These are phyloP conservation scores for Grapholita molesta DNA, from an alignment of 1,140 invertebrate species.

Conservation along the genomic window DNA sequence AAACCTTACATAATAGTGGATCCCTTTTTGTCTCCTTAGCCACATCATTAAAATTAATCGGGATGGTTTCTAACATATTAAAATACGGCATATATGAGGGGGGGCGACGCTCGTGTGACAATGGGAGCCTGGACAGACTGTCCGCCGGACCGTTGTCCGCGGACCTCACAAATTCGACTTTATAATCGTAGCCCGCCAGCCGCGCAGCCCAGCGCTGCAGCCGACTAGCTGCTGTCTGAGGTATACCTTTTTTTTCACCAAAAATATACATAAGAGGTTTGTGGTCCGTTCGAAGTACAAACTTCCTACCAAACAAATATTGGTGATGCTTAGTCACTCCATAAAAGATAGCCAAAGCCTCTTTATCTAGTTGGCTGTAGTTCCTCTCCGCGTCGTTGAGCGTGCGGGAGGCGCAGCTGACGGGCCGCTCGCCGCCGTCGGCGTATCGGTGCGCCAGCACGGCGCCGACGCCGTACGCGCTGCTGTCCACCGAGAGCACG, in stretches of 20 bases:
- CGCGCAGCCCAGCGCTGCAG: conserved; percentile 35
- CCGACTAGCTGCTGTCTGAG: conserved; percentile 35
- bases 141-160: conserved; percentile 33
- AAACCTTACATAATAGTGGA: conserved; percentile 30
- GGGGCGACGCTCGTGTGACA: conserved; percentile 15
- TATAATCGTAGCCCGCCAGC: conserved; percentile 38
- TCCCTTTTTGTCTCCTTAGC: conserved; percentile 29
- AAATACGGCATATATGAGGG: conserved; percentile 2
- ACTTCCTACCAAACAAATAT: conserved; percentile 64
- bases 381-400: conserved; percentile 58
- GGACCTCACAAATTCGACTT: conserved; percentile 30
- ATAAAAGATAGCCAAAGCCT: conserved; percentile 74
- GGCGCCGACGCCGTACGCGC: conserved; percentile 57
- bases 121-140: conserved; percentile 29
- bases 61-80: conserved; percentile 26
- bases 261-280: conserved; percentile 60
- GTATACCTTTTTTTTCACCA: conserved; percentile 31
- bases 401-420: conserved; percentile 48
- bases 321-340: conserved; percentile 75
- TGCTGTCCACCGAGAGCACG: conserved; percentile 69
- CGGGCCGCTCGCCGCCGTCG: conserved; percentile 52
- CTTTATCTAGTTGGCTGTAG: too few relatives aligned
- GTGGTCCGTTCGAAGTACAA: conserved; percentile 66
- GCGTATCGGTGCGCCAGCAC: conserved; percentile 55
- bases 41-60: conserved; percentile 33